Conservation (phyloP, 2,888 invertebrate species). For the Sialis fuliginosa region DNA sequence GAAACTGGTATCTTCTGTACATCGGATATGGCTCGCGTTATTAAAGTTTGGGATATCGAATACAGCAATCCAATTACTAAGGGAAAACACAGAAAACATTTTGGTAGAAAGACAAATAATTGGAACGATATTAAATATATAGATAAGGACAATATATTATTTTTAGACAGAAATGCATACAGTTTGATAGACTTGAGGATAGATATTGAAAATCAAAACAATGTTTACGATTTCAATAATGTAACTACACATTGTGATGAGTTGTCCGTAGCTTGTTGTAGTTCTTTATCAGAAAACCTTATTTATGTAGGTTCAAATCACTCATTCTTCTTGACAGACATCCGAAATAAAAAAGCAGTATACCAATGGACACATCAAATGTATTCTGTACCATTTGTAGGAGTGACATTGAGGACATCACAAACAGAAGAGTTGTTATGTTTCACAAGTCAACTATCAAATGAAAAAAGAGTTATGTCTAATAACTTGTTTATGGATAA, state of each 20-base stretch:
- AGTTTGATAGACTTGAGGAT: not conserved
- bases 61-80: too few species aligned
- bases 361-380: constrained; percentile 1
- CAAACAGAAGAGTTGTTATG: not conserved
- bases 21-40: too few species aligned
- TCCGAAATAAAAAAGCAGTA: not conserved
- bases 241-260: not conserved
- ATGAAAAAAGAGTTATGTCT: not conserved
- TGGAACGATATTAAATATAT: not conserved
- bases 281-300: not conserved
- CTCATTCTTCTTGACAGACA: not conserved
- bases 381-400: not conserved
- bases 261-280: not conserved
- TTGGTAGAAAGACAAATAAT: not conserved
- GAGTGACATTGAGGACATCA: not conserved
- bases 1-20: too few species aligned
- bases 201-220: not conserved
- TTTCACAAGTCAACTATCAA: not conserved
- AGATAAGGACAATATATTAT: not conserved
- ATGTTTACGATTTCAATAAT: not conserved
- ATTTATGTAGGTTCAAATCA: not conserved
- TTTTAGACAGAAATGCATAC: not conserved
- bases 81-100: too few species aligned
- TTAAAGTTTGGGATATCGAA: too few species aligned
- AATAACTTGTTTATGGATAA: not conserved